Base-by-base conservation (phyloP, 2,888 invertebrate genomes). In the Caenorhabditis parvicauda region DNA sequence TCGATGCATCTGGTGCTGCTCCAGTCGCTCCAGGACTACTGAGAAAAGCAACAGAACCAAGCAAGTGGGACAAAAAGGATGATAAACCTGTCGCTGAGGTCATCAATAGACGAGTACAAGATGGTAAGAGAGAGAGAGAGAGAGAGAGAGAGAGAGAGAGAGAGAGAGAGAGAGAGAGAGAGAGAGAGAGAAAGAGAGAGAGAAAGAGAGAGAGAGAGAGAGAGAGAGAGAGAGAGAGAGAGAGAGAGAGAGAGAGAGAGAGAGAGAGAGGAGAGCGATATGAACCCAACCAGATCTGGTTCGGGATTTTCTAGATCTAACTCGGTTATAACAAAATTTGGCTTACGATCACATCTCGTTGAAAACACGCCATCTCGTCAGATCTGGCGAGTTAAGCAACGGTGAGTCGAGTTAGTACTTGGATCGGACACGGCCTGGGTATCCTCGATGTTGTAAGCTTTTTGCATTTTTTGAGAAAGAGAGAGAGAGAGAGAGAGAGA, bases 1-100 rank as follows among this genome's bases (percentile, higher is more conserved):
- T 93, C 86, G 92, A 92, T 83, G 88, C 89, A 75, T 86, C 87
- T 9, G 70, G 70, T 24, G 65, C 67, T 3, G 41, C 62, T 1
- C 65, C 68, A 29, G 59, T 67, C 12, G 38, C 58, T 21, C 65
- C 70, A 29, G 60, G 61, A 42, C 62, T 53, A 45, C 47, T 48
- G 22, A 64, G 62, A 43, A 67, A 67, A 51, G 48, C 59, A 9
- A 25, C 50, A 24, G 75, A 70, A 45, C 70, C 71, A 24, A 67
- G 67, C 50, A 79, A 79, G 49, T 79, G 77, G 76, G 78, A 79
- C 47, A 79, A 75, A 51, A 75, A 75, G 39, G 66, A 66, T 25
- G 74, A 75, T 25, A 64, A 67, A 24, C 65, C 68, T 6, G 68
- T 62, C 12, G 72, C 72, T 0, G 80, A 80, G 49, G 71, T 79